Base-by-base conservation (phyloP, 2,888 invertebrate species). In the Lottia scabra region DNA sequence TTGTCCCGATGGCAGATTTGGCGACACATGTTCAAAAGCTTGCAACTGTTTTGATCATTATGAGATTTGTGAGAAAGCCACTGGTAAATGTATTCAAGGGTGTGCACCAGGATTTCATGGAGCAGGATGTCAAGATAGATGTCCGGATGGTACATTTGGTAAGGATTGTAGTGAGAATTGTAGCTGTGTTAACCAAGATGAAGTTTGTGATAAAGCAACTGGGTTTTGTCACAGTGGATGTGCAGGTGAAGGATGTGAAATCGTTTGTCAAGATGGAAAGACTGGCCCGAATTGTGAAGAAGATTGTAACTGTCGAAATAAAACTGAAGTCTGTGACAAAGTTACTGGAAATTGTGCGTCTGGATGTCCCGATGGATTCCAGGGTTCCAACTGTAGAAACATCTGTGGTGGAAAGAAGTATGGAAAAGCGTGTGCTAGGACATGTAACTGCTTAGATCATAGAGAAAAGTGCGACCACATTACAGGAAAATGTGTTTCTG, bases 401-500 rank as follows among this genome's bases (percentile, higher is more conserved):
- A 56, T 10, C 13, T 56, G 56, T 23, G 23, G 19, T 56, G 19
- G 19, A 10, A 12, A 23, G 3, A 56, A 19, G 56, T 56, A 23
- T 56, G 56, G 56, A 13, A 19, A 23, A 13, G 23, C 19, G 19
- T 56, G 56, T 19, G 19, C 56, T 3, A 13, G 19, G 10, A 56
- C 19, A 56, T 56, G 56, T 56, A 56, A 56, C 23, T 56, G 56
- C n/a, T 6, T 38, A 38, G 23, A 23, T 13, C 19, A 56, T 56
- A 63, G 66, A 15, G 66, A 69, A 19, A 19, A 38, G 16, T 73
- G 73, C 48, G 63, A 67, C 30, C 45, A 64, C 15, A 44, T 23
- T 16, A 44, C 68, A 13, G 75, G 75, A 16, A 44, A 43, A 43
- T 75, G 75, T 48, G 23, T 63, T 12, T 62, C 63, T 5, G 71